These are phyloP conservation scores for Tenebrosternarchus preto DNA, from an alignment of 2,113 vertebrate genomes.

Conservation along the genomic window DNA sequence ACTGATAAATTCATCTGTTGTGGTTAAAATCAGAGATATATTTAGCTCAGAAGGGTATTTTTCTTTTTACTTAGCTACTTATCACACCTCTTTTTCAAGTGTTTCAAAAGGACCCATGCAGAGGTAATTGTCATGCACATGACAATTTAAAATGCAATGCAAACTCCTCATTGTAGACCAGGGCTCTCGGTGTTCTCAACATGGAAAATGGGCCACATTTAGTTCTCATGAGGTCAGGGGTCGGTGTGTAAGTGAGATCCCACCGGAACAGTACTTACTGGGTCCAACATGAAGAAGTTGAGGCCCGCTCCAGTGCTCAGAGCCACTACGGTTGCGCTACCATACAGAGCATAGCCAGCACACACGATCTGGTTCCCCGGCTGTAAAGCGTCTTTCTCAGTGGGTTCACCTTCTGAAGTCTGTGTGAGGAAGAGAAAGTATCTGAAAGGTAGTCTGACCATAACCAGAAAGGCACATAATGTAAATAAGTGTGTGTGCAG, in stretches of 20 bases:
- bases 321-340: conserved; percentile 91
- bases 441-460: background rate
- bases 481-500: no score
- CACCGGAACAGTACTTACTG: conserved; percentile 72
- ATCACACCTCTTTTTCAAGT: no score
- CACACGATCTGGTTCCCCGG: conserved; percentile 86
- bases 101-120: background rate
- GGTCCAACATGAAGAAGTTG: conserved; percentile 95
- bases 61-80: no score
- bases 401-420: conserved; percentile 77
- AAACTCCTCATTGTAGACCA: background rate
- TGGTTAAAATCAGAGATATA: no score
- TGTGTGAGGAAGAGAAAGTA: conserved; percentile 26
- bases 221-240: no score
- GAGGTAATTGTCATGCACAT: background rate
- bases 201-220: no score
- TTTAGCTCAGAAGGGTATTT: no score
- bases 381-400: conserved; percentile 87
- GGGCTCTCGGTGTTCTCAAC: background rate
- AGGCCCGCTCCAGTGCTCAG: conserved; percentile 91
- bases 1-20: no score
- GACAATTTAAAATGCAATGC: background rate
- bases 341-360: conserved; percentile 92
- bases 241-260: no score
- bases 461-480: no score